Percentiles rank a stretch among this genome's conserved stretches.
Evolutionary conservation across 2,113 vertebrate species (phyloP).

Genomic region (Hoplias malabaricus): DNA sequence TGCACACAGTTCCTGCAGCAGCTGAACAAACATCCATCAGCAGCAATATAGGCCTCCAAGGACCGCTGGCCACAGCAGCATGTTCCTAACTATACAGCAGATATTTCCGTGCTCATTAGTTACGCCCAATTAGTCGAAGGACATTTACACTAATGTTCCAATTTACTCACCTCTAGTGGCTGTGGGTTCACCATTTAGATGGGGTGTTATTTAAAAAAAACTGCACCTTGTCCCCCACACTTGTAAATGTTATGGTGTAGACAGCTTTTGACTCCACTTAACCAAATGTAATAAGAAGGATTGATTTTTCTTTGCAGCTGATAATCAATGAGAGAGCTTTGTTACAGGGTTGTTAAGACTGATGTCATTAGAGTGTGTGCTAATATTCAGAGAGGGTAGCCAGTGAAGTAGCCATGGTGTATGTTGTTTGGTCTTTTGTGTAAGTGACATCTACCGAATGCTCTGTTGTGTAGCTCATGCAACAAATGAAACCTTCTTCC

Average conservation of each 20-base stretch:
- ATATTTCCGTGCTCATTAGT: constrained; percentile 36
- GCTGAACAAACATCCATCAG: constrained; percentile 59
- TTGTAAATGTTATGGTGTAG: constrained; percentile 23
- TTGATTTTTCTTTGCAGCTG: constrained; percentile 3
- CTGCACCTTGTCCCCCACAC: background rate
- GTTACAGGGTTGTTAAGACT: constrained; percentile 25
- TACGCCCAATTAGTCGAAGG: constrained; percentile 62
- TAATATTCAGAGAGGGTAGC: background rate
- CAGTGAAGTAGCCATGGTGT: background rate
- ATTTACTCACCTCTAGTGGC: background rate
- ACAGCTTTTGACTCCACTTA: constrained; percentile 14
- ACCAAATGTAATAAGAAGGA: constrained; percentile 20
- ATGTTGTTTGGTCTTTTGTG: background rate
- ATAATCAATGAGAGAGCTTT: constrained; percentile 13
- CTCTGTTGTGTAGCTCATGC: background rate
- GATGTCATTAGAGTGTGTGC: background rate
- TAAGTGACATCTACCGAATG: background rate
- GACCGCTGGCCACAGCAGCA: constrained; percentile 18
- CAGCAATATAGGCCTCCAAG: constrained; percentile 4
- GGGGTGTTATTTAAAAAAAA: background rate
- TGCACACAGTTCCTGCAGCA: constrained; percentile 50
- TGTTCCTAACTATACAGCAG: constrained; percentile 16
- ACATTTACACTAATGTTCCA: constrained; percentile 49
- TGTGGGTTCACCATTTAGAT: background rate
- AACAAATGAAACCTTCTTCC: background rate